Conservation (phyloP, 2,113 vertebrate species). For the Larimichthys polyactis region DNA sequence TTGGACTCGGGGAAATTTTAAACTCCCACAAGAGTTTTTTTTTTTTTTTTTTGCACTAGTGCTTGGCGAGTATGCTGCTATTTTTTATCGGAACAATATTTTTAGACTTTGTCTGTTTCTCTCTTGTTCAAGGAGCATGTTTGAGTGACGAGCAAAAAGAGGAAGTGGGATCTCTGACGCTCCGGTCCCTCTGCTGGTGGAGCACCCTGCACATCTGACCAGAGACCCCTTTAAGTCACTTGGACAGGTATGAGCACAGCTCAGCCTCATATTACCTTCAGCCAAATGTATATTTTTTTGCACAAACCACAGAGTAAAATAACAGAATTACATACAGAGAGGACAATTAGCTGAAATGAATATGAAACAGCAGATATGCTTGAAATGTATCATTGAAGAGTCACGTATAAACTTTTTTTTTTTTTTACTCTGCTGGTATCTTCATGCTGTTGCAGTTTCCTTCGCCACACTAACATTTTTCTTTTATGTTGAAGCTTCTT, state of each 20-base stretch:
- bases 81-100: constrained; percentile 6
- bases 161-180: constrained; percentile 82
- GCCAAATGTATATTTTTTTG: background rate
- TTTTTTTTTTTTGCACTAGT: background rate
- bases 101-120: constrained; percentile 41
- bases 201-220: constrained; percentile 74
- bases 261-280: background rate
- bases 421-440: background rate
- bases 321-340: background rate
- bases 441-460: background rate
- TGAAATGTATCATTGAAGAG: background rate
- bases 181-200: constrained; percentile 77
- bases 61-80: background rate
- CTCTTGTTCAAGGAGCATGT: constrained; percentile 78
- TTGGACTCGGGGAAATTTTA: background rate
- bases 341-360: background rate
- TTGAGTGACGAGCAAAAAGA: constrained; percentile 73
- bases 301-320: background rate
- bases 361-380: background rate
- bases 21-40: too few relatives aligned
- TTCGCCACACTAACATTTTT: background rate
- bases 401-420: background rate
- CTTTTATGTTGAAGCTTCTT: background rate
- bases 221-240: constrained; percentile 66
- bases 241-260: constrained; percentile 71